phyloP scores from a whole-genome alignment of 2,888 invertebrate species.

The Rotaria macrura region DNA sequence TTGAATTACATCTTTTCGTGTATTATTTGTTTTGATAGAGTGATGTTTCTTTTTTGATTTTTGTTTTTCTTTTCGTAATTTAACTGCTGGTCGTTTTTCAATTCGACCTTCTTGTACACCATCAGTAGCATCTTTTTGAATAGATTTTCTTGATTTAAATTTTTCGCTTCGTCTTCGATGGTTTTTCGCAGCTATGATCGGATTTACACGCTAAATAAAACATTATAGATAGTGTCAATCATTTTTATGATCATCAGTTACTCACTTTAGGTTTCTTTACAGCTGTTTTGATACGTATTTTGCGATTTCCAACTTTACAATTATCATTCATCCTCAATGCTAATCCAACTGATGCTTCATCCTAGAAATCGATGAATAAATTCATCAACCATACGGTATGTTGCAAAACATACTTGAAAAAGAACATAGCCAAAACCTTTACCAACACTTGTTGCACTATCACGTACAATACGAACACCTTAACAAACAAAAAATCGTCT shows the following conservation, averaged over 20 bases:
- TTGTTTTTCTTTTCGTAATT: neutral
- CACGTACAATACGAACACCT: constrained; percentile 27
- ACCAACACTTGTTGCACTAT: constrained; percentile 30
- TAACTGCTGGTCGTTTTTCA: neutral
- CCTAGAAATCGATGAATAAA: neutral
- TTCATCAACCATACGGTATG: too few species aligned
- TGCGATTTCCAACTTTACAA: neutral
- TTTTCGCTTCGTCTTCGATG: neutral
- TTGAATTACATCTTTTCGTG: neutral
- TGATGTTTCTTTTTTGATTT: neutral
- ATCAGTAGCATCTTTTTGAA: neutral
- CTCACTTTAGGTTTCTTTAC: neutral
- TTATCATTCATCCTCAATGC: constrained; percentile 21
- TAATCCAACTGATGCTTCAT: constrained; percentile 24
- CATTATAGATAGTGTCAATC: neutral
- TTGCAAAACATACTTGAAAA: constrained; percentile 16
- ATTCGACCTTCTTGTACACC: neutral
- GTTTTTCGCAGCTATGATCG: neutral
- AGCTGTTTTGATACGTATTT: neutral
- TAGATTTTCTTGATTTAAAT: neutral
- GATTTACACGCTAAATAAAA: neutral
- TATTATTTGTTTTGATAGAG: neutral
- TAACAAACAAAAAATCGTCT: neutral
- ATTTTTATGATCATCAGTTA: neutral
- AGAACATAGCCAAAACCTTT: constrained; percentile 34